Percentiles rank a stretch among this genome's conserved stretches.
Evolutionary conservation across 2,888 invertebrate genomes (phyloP).

Genomic region (Spialia ferax): DNA sequence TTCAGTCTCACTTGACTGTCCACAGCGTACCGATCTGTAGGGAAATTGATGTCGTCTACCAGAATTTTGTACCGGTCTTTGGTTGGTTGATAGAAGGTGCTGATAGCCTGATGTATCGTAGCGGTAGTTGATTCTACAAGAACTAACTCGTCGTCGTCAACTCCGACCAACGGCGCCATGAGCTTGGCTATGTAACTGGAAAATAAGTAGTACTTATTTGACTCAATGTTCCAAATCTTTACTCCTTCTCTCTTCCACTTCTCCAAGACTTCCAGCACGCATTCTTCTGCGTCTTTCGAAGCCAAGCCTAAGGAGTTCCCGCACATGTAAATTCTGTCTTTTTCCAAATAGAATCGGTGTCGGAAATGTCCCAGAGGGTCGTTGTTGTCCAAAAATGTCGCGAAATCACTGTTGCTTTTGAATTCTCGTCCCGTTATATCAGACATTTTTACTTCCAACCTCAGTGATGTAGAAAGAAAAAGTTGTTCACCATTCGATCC

Average conservation of each 20-base stretch:
- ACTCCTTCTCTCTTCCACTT: slow-evolving; percentile 71
- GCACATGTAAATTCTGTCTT: slow-evolving; percentile 69
- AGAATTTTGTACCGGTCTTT: slow-evolving; percentile 67
- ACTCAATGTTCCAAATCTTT: slow-evolving; percentile 65
- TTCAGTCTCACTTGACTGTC: slow-evolving; percentile 72
- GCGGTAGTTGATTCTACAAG: slow-evolving; percentile 65
- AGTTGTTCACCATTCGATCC: not conserved
- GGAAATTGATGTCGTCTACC: slow-evolving; percentile 73
- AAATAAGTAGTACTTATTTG: slow-evolving; percentile 68
- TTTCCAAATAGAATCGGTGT: slow-evolving; percentile 64
- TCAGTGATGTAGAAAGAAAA: not conserved
- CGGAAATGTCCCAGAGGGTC: slow-evolving; percentile 66
- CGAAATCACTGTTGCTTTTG: slow-evolving; percentile 59
- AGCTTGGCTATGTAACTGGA: slow-evolving; percentile 60
- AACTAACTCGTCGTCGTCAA: slow-evolving; percentile 64
- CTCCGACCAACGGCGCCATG: slow-evolving; percentile 71
- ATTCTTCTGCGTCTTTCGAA: slow-evolving; percentile 68
- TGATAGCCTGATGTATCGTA: slow-evolving; percentile 71
- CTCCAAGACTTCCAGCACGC: slow-evolving; percentile 55
- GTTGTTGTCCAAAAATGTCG: slow-evolving; percentile 66
- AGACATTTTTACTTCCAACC: not conserved
- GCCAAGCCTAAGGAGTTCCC: slow-evolving; percentile 76
- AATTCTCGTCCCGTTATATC: slow-evolving; percentile 48
- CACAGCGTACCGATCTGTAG: slow-evolving; percentile 74
- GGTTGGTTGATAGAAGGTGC: slow-evolving; percentile 73